phyloP scores from a whole-genome alignment of 2,888 invertebrate species.

The Chloromyia formosa region DNA sequence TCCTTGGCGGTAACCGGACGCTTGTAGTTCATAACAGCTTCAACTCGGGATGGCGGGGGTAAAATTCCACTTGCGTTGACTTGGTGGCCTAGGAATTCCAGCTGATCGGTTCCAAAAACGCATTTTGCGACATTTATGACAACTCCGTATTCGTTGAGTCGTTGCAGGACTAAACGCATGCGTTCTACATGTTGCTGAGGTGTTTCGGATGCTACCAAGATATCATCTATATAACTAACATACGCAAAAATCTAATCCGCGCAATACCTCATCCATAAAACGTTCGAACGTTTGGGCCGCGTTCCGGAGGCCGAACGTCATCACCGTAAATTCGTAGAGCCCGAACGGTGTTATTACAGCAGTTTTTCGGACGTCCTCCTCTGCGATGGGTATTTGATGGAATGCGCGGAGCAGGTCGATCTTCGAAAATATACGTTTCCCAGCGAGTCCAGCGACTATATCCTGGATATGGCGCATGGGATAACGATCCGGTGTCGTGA shows the following conservation, averaged over 20 bases:
- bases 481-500: slow-evolving; percentile 56
- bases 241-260: not conserved
- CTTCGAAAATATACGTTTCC: too few species aligned
- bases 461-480: slow-evolving; percentile 61
- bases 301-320: too few species aligned
- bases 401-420: too few species aligned
- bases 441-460: slow-evolving; percentile 50
- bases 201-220: not conserved
- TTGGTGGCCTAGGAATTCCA: not conserved
- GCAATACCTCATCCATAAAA: too few species aligned
- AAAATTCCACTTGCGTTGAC: not conserved
- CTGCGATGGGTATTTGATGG: not conserved
- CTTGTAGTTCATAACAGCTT: not conserved
- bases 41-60: not conserved
- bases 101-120: not conserved
- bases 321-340: too few species aligned
- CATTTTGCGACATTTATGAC: not conserved
- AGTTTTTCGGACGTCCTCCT: not conserved
- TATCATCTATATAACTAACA: not conserved
- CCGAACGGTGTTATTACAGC: too few species aligned
- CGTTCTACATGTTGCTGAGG: not conserved
- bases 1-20: not conserved
- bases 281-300: too few species aligned
- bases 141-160: not conserved
- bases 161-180: not conserved